Conservation (phyloP, 2,888 invertebrate species). For the Cerastoderma edule region DNA sequence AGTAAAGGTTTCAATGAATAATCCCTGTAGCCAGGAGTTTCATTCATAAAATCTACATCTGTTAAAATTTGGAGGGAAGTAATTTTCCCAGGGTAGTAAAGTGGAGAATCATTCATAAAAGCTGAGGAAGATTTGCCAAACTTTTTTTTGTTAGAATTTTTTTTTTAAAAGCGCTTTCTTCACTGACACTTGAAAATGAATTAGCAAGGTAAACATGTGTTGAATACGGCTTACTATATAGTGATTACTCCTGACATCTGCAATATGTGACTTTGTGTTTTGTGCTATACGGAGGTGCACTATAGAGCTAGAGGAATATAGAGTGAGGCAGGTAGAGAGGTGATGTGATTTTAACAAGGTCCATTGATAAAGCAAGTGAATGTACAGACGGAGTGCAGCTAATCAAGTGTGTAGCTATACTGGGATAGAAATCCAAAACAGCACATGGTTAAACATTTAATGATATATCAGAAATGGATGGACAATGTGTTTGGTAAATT, state of each 20-base stretch:
- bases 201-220: slow-evolving; percentile 1
- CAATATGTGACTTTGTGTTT: too few relatives aligned
- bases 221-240: too few relatives aligned
- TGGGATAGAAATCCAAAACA: too few relatives aligned
- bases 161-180: slow-evolving; percentile 4
- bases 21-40: slow-evolving; percentile 37
- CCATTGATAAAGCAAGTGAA: slow-evolving; percentile 15
- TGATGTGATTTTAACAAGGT: slow-evolving; percentile 17
- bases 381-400: too few relatives aligned
- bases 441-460: too few relatives aligned
- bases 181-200: slow-evolving; percentile 21
- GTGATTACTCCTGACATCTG: too few relatives aligned
- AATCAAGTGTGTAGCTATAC: too few relatives aligned
- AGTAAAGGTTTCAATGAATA: slow-evolving; percentile 32
- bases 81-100: slow-evolving; percentile 62
- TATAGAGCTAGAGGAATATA: too few relatives aligned
- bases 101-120: slow-evolving; percentile 56
- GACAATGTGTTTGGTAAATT: too few relatives aligned
- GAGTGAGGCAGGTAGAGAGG: not conserved
- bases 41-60: slow-evolving; percentile 64
- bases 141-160: slow-evolving; percentile 14
- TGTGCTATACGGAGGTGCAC: too few relatives aligned
- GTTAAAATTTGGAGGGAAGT: slow-evolving; percentile 64
- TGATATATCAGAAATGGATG: too few relatives aligned
- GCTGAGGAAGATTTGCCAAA: slow-evolving; percentile 11